Conservation (phyloP, 1,140 invertebrate species). For the Teleogryllus occipitalis region DNA sequence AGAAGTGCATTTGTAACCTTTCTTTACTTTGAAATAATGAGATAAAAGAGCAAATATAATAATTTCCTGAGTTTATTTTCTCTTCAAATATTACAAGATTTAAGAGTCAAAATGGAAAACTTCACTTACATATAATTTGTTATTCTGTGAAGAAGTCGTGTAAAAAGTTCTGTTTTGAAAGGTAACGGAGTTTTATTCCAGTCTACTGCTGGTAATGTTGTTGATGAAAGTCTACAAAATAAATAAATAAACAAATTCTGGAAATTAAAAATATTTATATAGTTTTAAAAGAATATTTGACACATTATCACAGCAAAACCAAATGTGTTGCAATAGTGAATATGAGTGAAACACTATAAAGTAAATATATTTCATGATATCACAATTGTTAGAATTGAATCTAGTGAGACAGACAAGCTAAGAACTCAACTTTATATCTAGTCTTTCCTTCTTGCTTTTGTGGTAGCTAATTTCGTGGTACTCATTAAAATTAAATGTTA, state of each 20-base stretch:
- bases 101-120: too few relatives aligned
- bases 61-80: too few relatives aligned
- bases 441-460: too few relatives aligned
- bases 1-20: not conserved
- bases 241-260: not conserved
- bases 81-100: too few relatives aligned
- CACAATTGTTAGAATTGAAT: too few relatives aligned
- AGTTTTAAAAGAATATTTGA: not conserved
- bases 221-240: not conserved
- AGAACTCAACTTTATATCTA: too few relatives aligned
- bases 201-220: conserved; percentile 33
- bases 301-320: not conserved
- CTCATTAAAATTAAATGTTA: too few relatives aligned
- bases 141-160: conserved; percentile 43
- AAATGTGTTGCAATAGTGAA: not conserved
- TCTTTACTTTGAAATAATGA: not conserved
- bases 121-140: conserved; percentile 45
- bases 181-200: conserved; percentile 44
- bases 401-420: too few relatives aligned
- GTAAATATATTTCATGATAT: too few relatives aligned
- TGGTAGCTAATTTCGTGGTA: too few relatives aligned
- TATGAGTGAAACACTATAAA: too few relatives aligned
- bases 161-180: conserved; percentile 46
- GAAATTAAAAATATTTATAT: not conserved
- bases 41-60: too few relatives aligned